Evolutionary conservation across 2,113 vertebrate genomes (phyloP).

Genomic region (Cyanoderma ruficeps): DNA sequence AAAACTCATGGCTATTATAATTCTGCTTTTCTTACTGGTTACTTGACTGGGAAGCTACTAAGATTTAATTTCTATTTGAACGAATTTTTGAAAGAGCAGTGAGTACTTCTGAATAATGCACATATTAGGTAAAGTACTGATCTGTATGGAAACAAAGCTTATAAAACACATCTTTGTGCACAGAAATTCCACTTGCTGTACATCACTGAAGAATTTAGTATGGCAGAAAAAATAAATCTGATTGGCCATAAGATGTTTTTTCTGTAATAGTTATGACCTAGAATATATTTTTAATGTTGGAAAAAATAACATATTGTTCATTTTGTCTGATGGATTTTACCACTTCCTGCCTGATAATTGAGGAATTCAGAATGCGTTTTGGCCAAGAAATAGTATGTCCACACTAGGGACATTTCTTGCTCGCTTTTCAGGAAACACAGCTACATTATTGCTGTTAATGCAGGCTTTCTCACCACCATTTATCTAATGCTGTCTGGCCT

Average conservation of each 20-base stretch:
- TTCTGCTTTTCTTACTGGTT: background rate
- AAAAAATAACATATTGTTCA: constrained; percentile 15
- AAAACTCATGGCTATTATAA: background rate
- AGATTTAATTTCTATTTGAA: background rate
- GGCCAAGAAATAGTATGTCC: background rate
- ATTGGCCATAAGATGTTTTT: background rate
- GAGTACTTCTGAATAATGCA: background rate
- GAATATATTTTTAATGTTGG: constrained; percentile 11
- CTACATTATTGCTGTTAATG: background rate
- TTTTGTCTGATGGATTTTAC: constrained; percentile 19
- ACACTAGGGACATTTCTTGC: background rate
- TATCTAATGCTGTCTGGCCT: constrained; percentile 5
- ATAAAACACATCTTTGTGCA: background rate
- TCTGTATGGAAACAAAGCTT: background rate
- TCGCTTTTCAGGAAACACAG: constrained; percentile 34
- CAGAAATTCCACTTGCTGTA: constrained; percentile 1
- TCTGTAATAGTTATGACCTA: background rate
- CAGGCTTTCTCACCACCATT: constrained; percentile 2
- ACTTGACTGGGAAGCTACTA: background rate
- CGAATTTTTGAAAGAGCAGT: background rate
- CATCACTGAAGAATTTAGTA: background rate
- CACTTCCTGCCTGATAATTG: constrained; percentile 41
- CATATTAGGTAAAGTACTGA: background rate
- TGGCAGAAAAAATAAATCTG: background rate
- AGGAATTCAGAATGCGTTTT: constrained; percentile 18